Evolutionary conservation across 2,797 vertebrate genomes (phyloP), one percentile per base, ranked within the genome.

Genomic region (Limnodromus scolopaceus): DNA sequence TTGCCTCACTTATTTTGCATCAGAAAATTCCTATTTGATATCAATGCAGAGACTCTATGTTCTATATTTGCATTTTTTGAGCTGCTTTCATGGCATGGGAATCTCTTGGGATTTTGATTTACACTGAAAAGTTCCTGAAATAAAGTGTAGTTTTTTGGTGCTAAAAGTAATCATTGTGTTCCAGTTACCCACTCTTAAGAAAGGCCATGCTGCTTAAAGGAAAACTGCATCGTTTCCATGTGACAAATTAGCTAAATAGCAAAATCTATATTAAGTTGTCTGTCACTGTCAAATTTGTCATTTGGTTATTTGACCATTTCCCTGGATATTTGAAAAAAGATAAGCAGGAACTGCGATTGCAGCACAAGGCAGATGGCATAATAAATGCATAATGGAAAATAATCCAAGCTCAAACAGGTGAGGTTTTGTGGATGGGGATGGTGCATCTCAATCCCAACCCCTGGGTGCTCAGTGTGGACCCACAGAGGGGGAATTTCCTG

Each of bases 231-330:
- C 48, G 22, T 46, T 84, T 46, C 19, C 18, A 4, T 45, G 13
- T 82, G 71, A 28, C 48, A 63, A 30, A 74, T 72, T 2, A 64
- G 14, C 70, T 69, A 82, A 91, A 74, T n/a, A 91, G 53, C 39
- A 94, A 60, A 84, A 76, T 32, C n/a, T 66, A 1, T 55, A 2
- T 48, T 46, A 19, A 54, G 38, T 18, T 58, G 11, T 65, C 63
- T 91, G 63, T 45, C 45, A 4, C 70, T 77, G 84, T 93, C 88
- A 77, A 24, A 43, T 28, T 51, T 69, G 43, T 86, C 46, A 18
- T 78, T 81, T 79, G 79, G 22, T 71, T 65, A 57, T 66, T 70
- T 76, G 57, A 68, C 53, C 27, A 36, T 95, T 96, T 94, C 77
- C 43, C 53, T 78, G 61, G 79, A 69, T 86, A 34, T 92, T 39